phyloP scores from a whole-genome alignment of 2,888 invertebrate genomes.

The Lamproptera curius region DNA sequence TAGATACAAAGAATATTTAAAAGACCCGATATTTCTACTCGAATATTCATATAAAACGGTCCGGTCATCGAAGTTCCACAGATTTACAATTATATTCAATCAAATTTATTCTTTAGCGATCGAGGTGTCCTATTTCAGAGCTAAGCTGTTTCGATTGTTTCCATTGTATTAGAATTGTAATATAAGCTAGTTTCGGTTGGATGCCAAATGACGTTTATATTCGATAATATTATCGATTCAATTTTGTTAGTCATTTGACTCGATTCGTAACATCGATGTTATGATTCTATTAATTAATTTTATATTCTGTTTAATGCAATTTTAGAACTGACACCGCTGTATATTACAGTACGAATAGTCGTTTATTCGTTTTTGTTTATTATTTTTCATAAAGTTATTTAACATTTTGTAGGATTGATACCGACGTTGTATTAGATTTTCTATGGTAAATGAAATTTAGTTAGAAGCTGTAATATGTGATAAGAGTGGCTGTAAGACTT shows the following conservation, averaged over 20 bases:
- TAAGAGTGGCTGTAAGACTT: slow-evolving; percentile 75
- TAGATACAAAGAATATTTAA: neutral
- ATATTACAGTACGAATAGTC: slow-evolving; percentile 48
- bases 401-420: slow-evolving; percentile 67
- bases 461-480: slow-evolving; percentile 71
- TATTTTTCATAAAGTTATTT: too few species aligned
- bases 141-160: slow-evolving; percentile 57
- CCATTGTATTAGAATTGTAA: slow-evolving; percentile 51
- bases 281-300: slow-evolving; percentile 44
- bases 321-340: slow-evolving; percentile 54
- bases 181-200: slow-evolving; percentile 63
- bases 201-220: slow-evolving; percentile 60
- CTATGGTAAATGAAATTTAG: slow-evolving; percentile 69
- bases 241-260: slow-evolving; percentile 38
- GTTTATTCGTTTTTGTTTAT: too few species aligned
- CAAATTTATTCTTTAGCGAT: slow-evolving; percentile 21
- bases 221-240: slow-evolving; percentile 23
- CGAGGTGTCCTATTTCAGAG: slow-evolving; percentile 27
- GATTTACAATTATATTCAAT: neutral
- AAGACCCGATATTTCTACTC: slow-evolving; percentile 30
- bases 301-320: slow-evolving; percentile 45
- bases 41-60: neutral
- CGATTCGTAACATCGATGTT: slow-evolving; percentile 41
- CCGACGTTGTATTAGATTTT: slow-evolving; percentile 71
- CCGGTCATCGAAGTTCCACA: neutral